Evolutionary conservation across 2,113 vertebrate genomes (phyloP).

Genomic region (Petrocephalus zakoni): DNA sequence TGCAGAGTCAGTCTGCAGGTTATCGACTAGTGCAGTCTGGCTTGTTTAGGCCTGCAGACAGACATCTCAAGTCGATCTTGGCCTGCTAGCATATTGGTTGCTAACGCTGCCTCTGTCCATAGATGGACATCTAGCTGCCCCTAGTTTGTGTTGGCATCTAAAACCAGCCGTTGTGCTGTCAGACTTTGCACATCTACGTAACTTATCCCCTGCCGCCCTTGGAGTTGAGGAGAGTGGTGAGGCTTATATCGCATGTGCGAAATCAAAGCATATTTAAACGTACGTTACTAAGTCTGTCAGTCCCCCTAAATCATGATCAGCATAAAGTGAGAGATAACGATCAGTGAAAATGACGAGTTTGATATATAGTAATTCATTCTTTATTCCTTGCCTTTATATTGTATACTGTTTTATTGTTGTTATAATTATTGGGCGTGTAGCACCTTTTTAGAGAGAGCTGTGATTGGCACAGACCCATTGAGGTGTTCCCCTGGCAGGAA

Average conservation of each 20-base stretch:
- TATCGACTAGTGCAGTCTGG: neutral
- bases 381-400: neutral
- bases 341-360: neutral
- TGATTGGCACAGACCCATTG: neutral
- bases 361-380: neutral
- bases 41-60: neutral
- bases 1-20: neutral
- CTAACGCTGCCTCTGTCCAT: neutral
- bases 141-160: too few relatives aligned
- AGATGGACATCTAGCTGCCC: neutral
- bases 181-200: neutral
- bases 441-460: neutral
- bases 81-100: neutral
- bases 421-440: neutral
- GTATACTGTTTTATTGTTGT: neutral
- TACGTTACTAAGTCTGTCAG: neutral
- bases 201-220: neutral
- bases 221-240: neutral
- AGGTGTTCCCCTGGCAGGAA: neutral
- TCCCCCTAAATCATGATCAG: neutral
- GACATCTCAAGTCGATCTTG: neutral
- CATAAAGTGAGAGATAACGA: neutral
- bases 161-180: neutral
- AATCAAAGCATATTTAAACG: neutral
- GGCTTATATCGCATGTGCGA: neutral